phyloP scores from a whole-genome alignment of 1,140 invertebrate species.

The Drosophila navojoa region DNA sequence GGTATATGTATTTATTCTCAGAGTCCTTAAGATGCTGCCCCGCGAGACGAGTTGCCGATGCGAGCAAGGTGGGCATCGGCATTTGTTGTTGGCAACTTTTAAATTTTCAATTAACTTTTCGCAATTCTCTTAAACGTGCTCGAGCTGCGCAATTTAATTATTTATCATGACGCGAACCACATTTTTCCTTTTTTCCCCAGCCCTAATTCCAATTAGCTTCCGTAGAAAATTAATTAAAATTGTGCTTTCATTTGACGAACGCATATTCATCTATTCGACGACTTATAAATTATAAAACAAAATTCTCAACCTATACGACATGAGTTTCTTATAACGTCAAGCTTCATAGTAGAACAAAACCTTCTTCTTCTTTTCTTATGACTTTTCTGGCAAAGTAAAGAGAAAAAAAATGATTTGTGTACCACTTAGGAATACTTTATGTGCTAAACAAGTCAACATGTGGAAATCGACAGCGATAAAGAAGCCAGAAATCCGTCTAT shows the following conservation, averaged over 20 bases:
- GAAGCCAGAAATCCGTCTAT: no score
- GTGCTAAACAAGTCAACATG: no score
- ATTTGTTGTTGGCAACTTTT: neutral
- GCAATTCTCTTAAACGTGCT: conserved; percentile 20
- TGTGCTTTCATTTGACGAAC: neutral
- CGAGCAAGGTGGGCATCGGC: neutral
- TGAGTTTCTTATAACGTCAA: neutral
- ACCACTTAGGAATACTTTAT: no score
- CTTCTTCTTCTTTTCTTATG: no score
- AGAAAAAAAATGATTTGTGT: no score
- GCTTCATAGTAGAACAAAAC: no score
- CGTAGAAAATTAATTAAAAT: neutral
- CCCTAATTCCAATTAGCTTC: neutral
- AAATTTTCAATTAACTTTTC: conserved; percentile 20
- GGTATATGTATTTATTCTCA: neutral
- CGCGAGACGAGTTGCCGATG: neutral
- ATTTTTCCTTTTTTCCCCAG: neutral
- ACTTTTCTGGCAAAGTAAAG: no score
- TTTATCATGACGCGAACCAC: neutral
- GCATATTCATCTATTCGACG: neutral
- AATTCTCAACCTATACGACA: neutral
- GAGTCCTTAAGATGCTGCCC: no score
- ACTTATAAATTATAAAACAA: neutral
- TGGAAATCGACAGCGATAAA: no score
- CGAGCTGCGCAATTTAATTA: conserved; percentile 1